Evolutionary conservation across 2,888 invertebrate species (phyloP).

Genomic region (Drosophila gaucha): DNA sequence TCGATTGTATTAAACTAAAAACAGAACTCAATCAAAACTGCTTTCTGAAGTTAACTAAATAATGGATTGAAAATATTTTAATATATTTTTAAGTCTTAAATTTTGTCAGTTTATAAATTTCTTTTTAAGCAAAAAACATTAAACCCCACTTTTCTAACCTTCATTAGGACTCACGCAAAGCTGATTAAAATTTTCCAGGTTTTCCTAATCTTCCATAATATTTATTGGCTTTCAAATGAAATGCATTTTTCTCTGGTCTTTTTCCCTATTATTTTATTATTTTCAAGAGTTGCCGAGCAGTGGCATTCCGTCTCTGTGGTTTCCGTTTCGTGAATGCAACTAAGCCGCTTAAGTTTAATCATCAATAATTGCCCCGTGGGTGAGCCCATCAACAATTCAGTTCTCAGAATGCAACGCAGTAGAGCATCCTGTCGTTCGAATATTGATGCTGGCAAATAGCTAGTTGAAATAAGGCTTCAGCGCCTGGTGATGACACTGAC

Average conservation of each 20-base stretch:
- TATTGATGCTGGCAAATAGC: conserved; percentile 36
- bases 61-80: too few relatives aligned
- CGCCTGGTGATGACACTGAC: conserved; percentile 44
- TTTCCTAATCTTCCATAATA: neutral
- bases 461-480: conserved; percentile 1
- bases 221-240: neutral
- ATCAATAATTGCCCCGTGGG: conserved; percentile 53
- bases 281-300: neutral
- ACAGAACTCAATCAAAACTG: neutral
- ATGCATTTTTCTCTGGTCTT: neutral
- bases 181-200: neutral
- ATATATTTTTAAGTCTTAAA: too few relatives aligned
- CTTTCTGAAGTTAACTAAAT: too few relatives aligned
- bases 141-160: too few relatives aligned
- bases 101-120: too few relatives aligned
- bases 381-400: conserved; percentile 1
- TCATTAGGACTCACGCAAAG: neutral
- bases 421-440: neutral
- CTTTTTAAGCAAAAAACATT: neutral
- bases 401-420: conserved; percentile 7
- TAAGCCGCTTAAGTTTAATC: conserved; percentile 62
- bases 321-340: neutral
- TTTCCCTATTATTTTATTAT: neutral
- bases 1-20: neutral
- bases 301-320: neutral